Evolutionary conservation across 2,113 vertebrate species (phyloP).

Genomic region (Prinia subflava): DNA sequence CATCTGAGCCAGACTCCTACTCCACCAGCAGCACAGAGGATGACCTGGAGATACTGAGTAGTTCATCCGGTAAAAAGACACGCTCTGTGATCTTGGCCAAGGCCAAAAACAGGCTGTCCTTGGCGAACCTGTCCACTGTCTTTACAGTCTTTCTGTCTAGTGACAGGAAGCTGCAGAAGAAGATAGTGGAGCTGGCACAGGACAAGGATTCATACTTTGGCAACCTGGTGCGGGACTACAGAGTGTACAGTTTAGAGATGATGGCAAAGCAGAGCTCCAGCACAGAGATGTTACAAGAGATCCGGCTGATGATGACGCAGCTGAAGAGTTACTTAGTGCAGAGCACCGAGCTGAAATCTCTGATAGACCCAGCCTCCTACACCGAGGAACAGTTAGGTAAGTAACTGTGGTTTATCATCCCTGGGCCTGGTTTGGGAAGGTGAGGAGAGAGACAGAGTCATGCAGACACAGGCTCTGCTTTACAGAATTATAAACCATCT

Average conservation of each 20-base stretch:
- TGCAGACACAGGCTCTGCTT: not conserved
- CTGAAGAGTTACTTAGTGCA: conserved; percentile 97
- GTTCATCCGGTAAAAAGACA: conserved; percentile 73
- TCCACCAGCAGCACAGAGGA: conserved; percentile 94
- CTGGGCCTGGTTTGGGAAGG: not conserved
- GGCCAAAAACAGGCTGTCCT: conserved; percentile 86
- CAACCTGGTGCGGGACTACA: conserved; percentile 89
- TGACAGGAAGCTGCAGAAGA: conserved; percentile 88
- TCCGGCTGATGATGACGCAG: conserved; percentile 96
- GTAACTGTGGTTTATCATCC: not conserved
- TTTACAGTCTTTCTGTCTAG: conserved; percentile 87
- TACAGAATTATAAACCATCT: not conserved
- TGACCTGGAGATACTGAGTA: conserved; percentile 72
- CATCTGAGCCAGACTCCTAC: conserved; percentile 83
- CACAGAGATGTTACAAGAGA: conserved; percentile 96
- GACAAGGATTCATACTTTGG: conserved; percentile 92
- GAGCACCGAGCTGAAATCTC: conserved; percentile 85
- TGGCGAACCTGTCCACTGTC: conserved; percentile 78
- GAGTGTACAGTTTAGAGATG: conserved; percentile 89
- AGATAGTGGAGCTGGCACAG: conserved; percentile 88
- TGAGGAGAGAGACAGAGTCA: not conserved
- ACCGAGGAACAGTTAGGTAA: conserved; percentile 81
- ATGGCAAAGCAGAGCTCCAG: conserved; percentile 87
- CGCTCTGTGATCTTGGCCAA: conserved; percentile 83
- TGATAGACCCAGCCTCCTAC: conserved; percentile 79